phyloP scores from a whole-genome alignment of 64 coral and sea anemone species.

The Porites lutea region DNA sequence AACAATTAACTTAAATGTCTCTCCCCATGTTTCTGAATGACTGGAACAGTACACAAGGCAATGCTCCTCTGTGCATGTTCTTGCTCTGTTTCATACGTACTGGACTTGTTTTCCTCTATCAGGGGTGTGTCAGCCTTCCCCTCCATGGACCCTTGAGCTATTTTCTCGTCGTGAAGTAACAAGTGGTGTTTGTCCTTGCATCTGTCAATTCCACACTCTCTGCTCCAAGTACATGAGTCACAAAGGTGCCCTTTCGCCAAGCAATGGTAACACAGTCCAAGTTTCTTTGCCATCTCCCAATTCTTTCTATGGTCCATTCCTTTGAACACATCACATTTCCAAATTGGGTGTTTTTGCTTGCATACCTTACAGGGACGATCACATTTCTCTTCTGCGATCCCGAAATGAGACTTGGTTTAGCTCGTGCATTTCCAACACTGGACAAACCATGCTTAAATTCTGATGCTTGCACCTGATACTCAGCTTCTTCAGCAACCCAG shows the following conservation, averaged over 20 bases:
- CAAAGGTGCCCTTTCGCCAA: no score
- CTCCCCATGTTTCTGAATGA: no score
- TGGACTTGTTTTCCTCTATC: no score
- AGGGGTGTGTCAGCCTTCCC: no score
- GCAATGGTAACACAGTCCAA: no score
- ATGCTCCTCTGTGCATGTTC: no score
- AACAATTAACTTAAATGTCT: no score
- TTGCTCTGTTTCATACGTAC: no score
- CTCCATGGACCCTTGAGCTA: no score
- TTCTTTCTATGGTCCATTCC: constrained; percentile 16
- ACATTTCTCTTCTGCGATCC: neutral
- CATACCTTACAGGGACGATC: constrained; percentile 26
- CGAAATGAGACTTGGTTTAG: neutral
- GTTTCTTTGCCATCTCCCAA: constrained; percentile 28
- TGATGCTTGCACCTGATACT: constrained; percentile 69
- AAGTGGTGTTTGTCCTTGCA: constrained; percentile 23
- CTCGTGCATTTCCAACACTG: neutral
- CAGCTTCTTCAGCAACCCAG: constrained; percentile 65
- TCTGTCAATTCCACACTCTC: constrained; percentile 5
- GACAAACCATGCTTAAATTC: constrained; percentile 60
- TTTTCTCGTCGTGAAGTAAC: constrained; percentile 23
- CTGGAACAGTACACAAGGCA: no score
- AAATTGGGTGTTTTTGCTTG: neutral
- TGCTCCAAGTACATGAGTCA: constrained; percentile 20
- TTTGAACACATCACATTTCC: constrained; percentile 36